Evolutionary conservation across 2,888 invertebrate species (phyloP).

Genomic region (Neocrepidodera transversa): DNA sequence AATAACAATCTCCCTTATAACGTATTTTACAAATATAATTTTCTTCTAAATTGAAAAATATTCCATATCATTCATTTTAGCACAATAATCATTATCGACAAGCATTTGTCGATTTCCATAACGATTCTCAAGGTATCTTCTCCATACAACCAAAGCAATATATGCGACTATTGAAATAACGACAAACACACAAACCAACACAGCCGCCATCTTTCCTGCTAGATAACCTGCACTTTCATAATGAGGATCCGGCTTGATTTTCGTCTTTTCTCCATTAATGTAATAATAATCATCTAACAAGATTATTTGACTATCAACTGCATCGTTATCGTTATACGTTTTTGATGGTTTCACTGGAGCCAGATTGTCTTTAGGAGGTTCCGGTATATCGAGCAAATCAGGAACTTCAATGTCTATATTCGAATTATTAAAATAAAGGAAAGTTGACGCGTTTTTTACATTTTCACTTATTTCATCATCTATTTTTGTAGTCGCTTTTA

Average conservation of each 20-base stretch:
- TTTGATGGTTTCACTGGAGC: not conserved
- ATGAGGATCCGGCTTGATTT: not conserved
- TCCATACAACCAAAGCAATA: not conserved
- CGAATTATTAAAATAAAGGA: not conserved
- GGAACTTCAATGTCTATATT: constrained; percentile 1
- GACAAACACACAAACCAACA: not conserved
- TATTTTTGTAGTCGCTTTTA: too few species aligned
- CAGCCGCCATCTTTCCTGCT: not conserved
- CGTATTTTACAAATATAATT: too few species aligned
- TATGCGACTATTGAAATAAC: not conserved
- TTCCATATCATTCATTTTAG: constrained; percentile 56
- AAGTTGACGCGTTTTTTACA: too few species aligned
- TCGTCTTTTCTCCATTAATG: not conserved
- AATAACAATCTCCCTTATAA: too few species aligned
- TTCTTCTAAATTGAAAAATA: constrained; percentile 53
- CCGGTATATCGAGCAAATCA: not conserved
- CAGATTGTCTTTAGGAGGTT: not conserved
- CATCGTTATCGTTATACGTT: not conserved
- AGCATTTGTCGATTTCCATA: constrained; percentile 60
- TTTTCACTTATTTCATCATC: too few species aligned
- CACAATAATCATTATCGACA: constrained; percentile 61
- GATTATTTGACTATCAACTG: constrained; percentile 3
- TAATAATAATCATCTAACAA: constrained; percentile 1
- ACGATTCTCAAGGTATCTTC: constrained; percentile 44
- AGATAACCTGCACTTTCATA: not conserved